These are phyloP conservation scores for Amorpha juglandis DNA, from an alignment of 2,888 invertebrate species.

Conservation along the genomic window DNA sequence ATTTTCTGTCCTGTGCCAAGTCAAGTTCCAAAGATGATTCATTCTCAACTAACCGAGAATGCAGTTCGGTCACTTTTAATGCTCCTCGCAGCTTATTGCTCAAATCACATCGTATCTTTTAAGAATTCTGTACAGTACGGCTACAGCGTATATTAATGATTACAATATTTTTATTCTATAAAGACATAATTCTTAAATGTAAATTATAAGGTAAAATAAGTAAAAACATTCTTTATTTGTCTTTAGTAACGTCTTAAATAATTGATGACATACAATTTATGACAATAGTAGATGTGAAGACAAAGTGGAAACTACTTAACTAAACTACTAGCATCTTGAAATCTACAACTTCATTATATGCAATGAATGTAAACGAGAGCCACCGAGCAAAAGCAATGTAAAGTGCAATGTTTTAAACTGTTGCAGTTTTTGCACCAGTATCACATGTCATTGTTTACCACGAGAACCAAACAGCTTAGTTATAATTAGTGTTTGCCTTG, in stretches of 20 bases:
- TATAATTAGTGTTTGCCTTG: conserved; percentile 20
- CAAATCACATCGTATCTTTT: conserved; percentile 41
- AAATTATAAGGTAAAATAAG: not conserved
- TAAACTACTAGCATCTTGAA: not conserved
- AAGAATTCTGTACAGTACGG: not conserved
- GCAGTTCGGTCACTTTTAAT: conserved; percentile 68
- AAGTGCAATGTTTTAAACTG: conserved; percentile 15
- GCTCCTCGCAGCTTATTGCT: conserved; percentile 54
- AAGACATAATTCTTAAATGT: not conserved
- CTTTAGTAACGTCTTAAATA: too few species aligned
- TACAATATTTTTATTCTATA: not conserved
- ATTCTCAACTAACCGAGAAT: conserved; percentile 67
- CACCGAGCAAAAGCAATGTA: conserved; percentile 25
- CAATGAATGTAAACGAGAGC: not conserved
- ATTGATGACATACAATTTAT: too few species aligned
- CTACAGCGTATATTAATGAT: not conserved
- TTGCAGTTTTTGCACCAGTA: conserved; percentile 18
- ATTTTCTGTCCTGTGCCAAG: conserved; percentile 69
- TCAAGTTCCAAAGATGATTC: conserved; percentile 69
- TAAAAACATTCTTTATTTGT: not conserved
- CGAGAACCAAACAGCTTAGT: conserved; percentile 13
- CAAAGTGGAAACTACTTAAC: not conserved
- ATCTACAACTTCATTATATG: not conserved
- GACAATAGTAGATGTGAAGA: not conserved
- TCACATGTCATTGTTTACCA: conserved; percentile 18